A percentile compares a stretch with the other conserved stretches of the same genome.
Conservation (phyloP, 2,888 invertebrate species). For the Aporophyla lueneburgensis region DNA sequence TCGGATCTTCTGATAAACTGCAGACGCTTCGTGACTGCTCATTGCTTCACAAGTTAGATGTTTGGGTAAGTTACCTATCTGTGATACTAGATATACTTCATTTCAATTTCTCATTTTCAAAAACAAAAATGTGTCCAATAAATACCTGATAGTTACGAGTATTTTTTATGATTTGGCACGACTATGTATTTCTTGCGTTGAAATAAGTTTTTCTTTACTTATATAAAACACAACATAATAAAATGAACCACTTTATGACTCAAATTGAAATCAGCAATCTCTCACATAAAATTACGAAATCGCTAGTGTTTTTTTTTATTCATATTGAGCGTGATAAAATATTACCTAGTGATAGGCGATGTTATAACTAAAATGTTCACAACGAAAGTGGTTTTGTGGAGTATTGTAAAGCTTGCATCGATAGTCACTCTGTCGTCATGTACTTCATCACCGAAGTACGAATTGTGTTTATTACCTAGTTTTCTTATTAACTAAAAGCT, state of each 20-base stretch:
- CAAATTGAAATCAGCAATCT: conserved; percentile 37
- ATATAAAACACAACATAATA: conserved; percentile 9
- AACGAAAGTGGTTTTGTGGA: conserved; percentile 31
- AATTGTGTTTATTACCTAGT: background rate
- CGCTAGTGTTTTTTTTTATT: background rate
- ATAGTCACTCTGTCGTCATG: conserved; percentile 14
- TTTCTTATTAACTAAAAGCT: background rate
- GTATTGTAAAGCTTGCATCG: conserved; percentile 26
- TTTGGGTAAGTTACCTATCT: conserved; percentile 5
- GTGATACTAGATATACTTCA: background rate
- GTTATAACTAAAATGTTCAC: conserved; percentile 41
- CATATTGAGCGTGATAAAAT: conserved; percentile 1
- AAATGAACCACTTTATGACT: conserved; percentile 46
- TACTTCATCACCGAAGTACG: conserved; percentile 14
- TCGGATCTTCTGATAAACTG: conserved; percentile 61
- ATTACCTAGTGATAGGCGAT: conserved; percentile 21
- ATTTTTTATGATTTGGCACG: background rate
- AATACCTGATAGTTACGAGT: background rate
- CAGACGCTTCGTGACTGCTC: conserved; percentile 54
- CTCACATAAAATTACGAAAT: conserved; percentile 14
- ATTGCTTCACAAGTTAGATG: conserved; percentile 37
- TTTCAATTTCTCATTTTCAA: background rate
- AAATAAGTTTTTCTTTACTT: background rate
- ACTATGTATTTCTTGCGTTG: background rate
- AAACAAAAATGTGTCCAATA: background rate